Percentiles rank a stretch among this genome's conserved stretches.
These are phyloP conservation scores for Agrilus planipennis DNA, from an alignment of 1,140 invertebrate genomes.

Conservation along the genomic window DNA sequence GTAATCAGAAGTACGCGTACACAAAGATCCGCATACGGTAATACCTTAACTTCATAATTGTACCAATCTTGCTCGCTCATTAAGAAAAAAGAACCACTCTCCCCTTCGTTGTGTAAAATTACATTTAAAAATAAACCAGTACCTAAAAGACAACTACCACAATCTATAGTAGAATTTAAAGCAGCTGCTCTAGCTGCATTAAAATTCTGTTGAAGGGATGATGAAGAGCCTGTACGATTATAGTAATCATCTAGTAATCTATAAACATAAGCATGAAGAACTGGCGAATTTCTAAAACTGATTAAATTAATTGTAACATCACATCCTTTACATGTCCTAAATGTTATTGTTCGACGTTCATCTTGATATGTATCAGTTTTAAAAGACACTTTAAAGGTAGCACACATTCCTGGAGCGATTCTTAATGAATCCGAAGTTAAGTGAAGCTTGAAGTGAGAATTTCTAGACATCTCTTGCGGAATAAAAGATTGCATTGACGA, in stretches of 20 bases:
- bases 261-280: slow-evolving; percentile 6
- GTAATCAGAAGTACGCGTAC: neutral
- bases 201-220: slow-evolving; percentile 7
- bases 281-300: slow-evolving; percentile 13
- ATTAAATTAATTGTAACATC: slow-evolving; percentile 11
- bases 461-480: slow-evolving; percentile 9
- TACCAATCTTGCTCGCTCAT: slow-evolving; percentile 21
- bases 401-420: slow-evolving; percentile 19
- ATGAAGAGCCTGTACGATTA: neutral
- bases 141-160: slow-evolving; percentile 19
- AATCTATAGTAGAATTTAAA: slow-evolving; percentile 21
- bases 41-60: slow-evolving; percentile 13
- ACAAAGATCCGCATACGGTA: neutral
- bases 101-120: slow-evolving; percentile 19
- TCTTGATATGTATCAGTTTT: slow-evolving; percentile 13
- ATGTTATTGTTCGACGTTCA: slow-evolving; percentile 9
- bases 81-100: slow-evolving; percentile 20
- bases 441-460: slow-evolving; percentile 8
- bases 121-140: slow-evolving; percentile 13
- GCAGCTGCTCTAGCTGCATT: slow-evolving; percentile 11
- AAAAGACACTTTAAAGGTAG: slow-evolving; percentile 14
- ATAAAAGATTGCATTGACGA: slow-evolving; percentile 8
- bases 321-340: slow-evolving; percentile 12
- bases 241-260: slow-evolving; percentile 1
- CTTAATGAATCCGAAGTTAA: slow-evolving; percentile 8